A percentile compares a stretch with the other conserved stretches of the same genome.
Conservation (phyloP, 2,888 invertebrate species). For the Synergus japonicus region DNA sequence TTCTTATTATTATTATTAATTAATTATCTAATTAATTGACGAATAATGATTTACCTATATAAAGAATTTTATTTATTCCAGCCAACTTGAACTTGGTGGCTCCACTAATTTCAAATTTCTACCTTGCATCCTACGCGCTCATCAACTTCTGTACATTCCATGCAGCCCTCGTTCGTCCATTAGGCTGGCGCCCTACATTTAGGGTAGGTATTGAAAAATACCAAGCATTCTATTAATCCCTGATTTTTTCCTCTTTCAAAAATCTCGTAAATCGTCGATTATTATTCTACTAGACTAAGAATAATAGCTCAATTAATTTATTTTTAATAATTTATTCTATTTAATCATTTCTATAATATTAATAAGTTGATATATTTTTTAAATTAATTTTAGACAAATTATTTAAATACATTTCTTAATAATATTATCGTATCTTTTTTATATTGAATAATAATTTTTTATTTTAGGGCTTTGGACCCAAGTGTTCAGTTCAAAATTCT, state of each 20-base stretch:
- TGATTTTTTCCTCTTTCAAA: too few species aligned
- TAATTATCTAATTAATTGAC: too few species aligned
- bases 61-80: slow-evolving; percentile 73
- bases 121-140: slow-evolving; percentile 94
- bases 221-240: neutral
- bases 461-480: too few species aligned
- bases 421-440: too few species aligned
- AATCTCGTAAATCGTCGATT: neutral
- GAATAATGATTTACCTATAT: neutral
- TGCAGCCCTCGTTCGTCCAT: slow-evolving; percentile 90
- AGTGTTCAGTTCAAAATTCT: too few species aligned
- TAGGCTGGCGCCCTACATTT: slow-evolving; percentile 95
- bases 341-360: too few species aligned
- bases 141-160: slow-evolving; percentile 98
- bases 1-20: too few species aligned
- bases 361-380: too few species aligned
- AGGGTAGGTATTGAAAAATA: slow-evolving; percentile 80
- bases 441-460: too few species aligned
- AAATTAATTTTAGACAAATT: too few species aligned
- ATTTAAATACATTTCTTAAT: too few species aligned
- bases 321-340: too few species aligned
- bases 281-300: neutral
- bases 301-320: neutral
- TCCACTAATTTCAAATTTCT: slow-evolving; percentile 96
- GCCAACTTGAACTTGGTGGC: slow-evolving; percentile 94